Evolutionary conservation across 1,140 invertebrate genomes (phyloP), one percentile per base, ranked within the genome.

Genomic region (Pentalonia nigronervosa): DNA sequence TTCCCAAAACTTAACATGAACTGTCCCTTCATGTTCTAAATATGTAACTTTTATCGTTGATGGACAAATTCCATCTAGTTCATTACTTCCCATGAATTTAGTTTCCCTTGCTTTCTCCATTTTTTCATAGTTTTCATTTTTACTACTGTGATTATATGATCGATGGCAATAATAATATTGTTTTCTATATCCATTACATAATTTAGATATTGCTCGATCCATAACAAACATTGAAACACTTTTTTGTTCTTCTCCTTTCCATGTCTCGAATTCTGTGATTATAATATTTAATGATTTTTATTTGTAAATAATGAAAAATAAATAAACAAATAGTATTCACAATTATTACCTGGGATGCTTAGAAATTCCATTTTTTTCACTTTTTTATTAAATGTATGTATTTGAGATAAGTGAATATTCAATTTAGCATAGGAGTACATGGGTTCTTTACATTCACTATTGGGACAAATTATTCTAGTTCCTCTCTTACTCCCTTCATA

Each of bases 31-130:
- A 87, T 34, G 4, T 60, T 56, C 41, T 87, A 34, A 21, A 60
- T 60, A 25, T 17, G 53, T 67, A 20, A 93, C 30, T 60, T 60
- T 93, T 25, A 93, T 93, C 87, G 56, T 87, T 7, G 86, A 45
- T 36, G 93, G 86, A 84, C 93, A 93, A 14, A 36, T 56, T n/a
- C 56, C 76, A 7, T 47, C 41, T 41, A 93, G 89, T 88, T 93
- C 89, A 84, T 93, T 93, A 41, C 36, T 88, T 41, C 93, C 86
- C 21, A 93, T n/a, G 48, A n/a, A 67, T 89, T 93, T 93, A 8
- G 87, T 56, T 23, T 86, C 47, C 89, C 93, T 93, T 36, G 17
- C 60, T 53, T 87, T 48, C 47, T 48, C 86, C 30, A 50, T 87
- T 87, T 87, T n/a, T 34, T 93, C 34, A 21, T 48, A 34, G 30